phyloP scores from a whole-genome alignment of 1,140 invertebrate species.

The Papilio glaucus region DNA sequence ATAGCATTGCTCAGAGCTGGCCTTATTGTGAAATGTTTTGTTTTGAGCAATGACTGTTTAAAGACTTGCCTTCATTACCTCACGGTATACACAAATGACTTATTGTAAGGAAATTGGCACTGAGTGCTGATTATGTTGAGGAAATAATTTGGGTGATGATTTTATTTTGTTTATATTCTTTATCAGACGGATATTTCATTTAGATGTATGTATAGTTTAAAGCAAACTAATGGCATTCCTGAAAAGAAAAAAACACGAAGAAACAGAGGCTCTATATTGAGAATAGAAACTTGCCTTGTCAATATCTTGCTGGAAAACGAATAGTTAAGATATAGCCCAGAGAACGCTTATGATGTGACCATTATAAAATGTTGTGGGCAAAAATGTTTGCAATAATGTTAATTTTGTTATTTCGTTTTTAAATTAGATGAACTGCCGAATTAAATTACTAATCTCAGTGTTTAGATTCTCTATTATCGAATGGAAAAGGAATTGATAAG shows the following conservation, averaged over 20 bases:
- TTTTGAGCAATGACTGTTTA: not conserved
- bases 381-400: too few relatives aligned
- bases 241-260: not conserved
- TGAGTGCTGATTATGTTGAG: not conserved
- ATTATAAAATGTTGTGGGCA: too few relatives aligned
- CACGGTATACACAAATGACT: not conserved
- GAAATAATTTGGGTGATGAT: not conserved
- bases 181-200: not conserved
- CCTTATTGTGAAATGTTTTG: not conserved
- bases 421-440: not conserved
- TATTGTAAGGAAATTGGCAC: not conserved
- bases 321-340: too few relatives aligned
- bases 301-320: too few relatives aligned
- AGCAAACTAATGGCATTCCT: not conserved
- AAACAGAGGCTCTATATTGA: too few relatives aligned
- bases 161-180: not conserved
- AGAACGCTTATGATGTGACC: too few relatives aligned
- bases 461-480: too few relatives aligned
- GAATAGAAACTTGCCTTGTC: too few relatives aligned
- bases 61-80: not conserved
- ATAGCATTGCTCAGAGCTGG: constrained; percentile 23
- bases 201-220: not conserved
- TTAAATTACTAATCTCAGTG: too few relatives aligned
- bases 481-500: too few relatives aligned
- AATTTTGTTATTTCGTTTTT: too few relatives aligned